Evolutionary conservation across 2,113 vertebrate species (phyloP).

Genomic region (Cynoglossus semilaevis): DNA sequence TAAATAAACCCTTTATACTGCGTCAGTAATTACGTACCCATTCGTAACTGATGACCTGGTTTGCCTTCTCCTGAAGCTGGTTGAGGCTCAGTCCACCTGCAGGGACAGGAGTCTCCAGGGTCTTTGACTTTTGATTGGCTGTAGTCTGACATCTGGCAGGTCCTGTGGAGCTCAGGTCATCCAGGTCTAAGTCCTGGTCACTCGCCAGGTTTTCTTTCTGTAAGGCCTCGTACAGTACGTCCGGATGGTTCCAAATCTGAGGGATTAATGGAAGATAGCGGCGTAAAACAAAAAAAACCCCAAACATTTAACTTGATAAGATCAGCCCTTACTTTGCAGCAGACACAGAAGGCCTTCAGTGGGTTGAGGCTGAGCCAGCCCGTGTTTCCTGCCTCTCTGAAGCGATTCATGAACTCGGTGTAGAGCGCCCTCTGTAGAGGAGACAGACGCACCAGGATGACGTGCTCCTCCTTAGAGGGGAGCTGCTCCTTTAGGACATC

Average conservation of each 20-base stretch:
- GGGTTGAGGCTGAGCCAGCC: slow-evolving; percentile 96
- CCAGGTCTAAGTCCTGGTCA: slow-evolving; percentile 92
- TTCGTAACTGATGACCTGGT: slow-evolving; percentile 92
- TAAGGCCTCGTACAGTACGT: slow-evolving; percentile 91
- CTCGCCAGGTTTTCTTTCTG: slow-evolving; percentile 93
- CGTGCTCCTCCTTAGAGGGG: slow-evolving; percentile 90
- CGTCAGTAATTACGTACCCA: slow-evolving; percentile 79
- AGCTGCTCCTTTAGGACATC: slow-evolving; percentile 91
- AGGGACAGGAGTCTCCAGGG: slow-evolving; percentile 77
- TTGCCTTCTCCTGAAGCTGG: slow-evolving; percentile 90
- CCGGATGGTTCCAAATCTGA: slow-evolving; percentile 97
- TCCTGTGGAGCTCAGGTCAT: slow-evolving; percentile 86
- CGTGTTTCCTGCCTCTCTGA: slow-evolving; percentile 90
- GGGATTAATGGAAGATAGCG: neutral
- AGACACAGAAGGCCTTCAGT: slow-evolving; percentile 94
- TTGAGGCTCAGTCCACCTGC: slow-evolving; percentile 85
- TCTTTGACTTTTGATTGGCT: slow-evolving; percentile 81
- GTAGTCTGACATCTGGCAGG: slow-evolving; percentile 75
- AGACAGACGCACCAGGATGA: slow-evolving; percentile 91
- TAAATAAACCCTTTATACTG: neutral
- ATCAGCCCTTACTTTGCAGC: slow-evolving; percentile 83
- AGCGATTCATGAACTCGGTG: slow-evolving; percentile 94
- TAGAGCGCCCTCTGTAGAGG: slow-evolving; percentile 91
- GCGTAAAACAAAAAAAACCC: neutral
- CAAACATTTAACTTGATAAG: too few relatives aligned